phyloP scores from a whole-genome alignment of 2,888 invertebrate genomes.

The Melipona beecheii region DNA sequence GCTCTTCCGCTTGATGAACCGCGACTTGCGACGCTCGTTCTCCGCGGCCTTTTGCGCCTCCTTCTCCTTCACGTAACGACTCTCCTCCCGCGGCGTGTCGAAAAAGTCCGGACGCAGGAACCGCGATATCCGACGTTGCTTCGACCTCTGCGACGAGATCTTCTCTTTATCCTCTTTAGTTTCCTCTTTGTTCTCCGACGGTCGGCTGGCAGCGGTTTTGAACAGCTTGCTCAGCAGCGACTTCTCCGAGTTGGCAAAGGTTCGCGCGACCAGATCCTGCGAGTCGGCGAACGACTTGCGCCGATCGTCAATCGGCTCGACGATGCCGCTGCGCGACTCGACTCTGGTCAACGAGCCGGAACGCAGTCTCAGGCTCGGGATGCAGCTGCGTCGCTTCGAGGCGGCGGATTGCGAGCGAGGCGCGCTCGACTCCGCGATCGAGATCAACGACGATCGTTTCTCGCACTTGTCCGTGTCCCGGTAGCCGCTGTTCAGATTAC shows the following conservation, averaged over 20 bases:
- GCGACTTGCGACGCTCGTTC: slow-evolving; percentile 87
- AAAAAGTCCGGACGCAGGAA: slow-evolving; percentile 92
- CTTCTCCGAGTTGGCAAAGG: slow-evolving; percentile 83
- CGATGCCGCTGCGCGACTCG: slow-evolving; percentile 47
- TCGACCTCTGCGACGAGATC: slow-evolving; percentile 68
- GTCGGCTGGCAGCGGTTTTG: slow-evolving; percentile 81
- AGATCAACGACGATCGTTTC: slow-evolving; percentile 71
- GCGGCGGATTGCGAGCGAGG: neutral
- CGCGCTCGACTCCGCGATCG: slow-evolving; percentile 71
- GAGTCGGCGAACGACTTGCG: slow-evolving; percentile 67
- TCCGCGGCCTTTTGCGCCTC: slow-evolving; percentile 82
- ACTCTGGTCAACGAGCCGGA: slow-evolving; percentile 79
- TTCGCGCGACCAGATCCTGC: slow-evolving; percentile 55
- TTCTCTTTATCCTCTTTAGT: slow-evolving; percentile 62
- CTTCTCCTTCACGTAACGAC: slow-evolving; percentile 86
- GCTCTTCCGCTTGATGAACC: slow-evolving; percentile 89
- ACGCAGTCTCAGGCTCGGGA: slow-evolving; percentile 77
- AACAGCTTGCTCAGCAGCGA: slow-evolving; percentile 87
- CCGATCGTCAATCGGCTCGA: slow-evolving; percentile 39
- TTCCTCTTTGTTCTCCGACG: slow-evolving; percentile 39
- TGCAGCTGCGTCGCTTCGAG: slow-evolving; percentile 78
- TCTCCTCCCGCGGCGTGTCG: slow-evolving; percentile 89
- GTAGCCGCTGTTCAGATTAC: slow-evolving; percentile 76
- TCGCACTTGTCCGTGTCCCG: slow-evolving; percentile 79
- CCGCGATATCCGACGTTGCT: slow-evolving; percentile 88